Evolutionary conservation across 2,888 invertebrate species (phyloP).

Genomic region (Chymomyza procnemis): DNA sequence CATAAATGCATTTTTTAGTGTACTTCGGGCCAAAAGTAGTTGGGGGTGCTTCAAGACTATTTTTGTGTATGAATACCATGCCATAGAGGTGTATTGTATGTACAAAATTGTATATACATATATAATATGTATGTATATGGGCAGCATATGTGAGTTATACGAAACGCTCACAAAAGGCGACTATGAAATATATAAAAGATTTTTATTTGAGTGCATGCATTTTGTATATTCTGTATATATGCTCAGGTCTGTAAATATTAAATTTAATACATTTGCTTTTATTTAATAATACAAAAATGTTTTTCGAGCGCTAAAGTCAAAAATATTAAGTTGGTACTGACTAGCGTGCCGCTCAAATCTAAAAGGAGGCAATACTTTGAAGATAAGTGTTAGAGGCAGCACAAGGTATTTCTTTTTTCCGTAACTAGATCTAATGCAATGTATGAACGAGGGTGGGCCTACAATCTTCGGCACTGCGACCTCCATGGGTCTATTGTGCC

Average conservation of each 20-base stretch:
- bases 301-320: no score
- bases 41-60: neutral
- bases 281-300: no score
- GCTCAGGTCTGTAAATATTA: neutral
- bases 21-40: neutral
- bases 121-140: neutral
- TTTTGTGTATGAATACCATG: neutral
- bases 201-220: neutral
- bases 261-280: neutral
- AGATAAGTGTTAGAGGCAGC: no score
- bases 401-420: no score
- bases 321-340: no score
- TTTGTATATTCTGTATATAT: neutral
- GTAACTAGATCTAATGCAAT: no score
- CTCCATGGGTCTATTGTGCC: no score
- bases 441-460: no score
- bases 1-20: conserved; percentile 6
- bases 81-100: neutral
- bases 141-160: conserved; percentile 24
- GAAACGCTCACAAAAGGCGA: conserved; percentile 1
- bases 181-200: neutral
- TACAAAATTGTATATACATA: neutral
- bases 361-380: no score
- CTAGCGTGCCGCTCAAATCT: no score
- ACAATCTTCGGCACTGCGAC: no score